A percentile compares a stretch with the other conserved stretches of the same genome.
Conservation (phyloP, 2,888 invertebrate genomes). For the Hydraecia micacea region DNA sequence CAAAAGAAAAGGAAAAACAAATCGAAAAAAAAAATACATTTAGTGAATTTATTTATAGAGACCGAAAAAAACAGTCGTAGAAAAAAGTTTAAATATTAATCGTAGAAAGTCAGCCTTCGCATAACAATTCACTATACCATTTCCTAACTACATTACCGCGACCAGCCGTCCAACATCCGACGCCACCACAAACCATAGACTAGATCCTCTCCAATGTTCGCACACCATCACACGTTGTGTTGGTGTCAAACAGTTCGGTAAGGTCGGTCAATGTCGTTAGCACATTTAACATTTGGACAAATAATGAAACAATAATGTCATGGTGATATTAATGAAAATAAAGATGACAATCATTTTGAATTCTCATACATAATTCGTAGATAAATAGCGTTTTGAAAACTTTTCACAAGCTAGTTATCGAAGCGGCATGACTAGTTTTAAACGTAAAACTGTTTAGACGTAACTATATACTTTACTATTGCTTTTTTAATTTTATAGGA, state of each 20-base stretch:
- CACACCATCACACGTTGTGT: constrained; percentile 4
- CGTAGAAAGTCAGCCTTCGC: constrained; percentile 85
- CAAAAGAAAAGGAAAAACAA: constrained; percentile 53
- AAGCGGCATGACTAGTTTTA: constrained; percentile 78
- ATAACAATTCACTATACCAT: constrained; percentile 78
- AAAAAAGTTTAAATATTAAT: constrained; percentile 76
- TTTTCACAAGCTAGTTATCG: constrained; percentile 67
- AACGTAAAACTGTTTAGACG: constrained; percentile 70
- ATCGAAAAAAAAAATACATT: constrained; percentile 57
- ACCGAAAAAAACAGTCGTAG: constrained; percentile 68
- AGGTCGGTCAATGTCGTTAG: constrained; percentile 55
- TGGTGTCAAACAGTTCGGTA: constrained; percentile 37
- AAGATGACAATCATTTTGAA: constrained; percentile 60
- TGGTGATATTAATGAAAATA: constrained; percentile 66
- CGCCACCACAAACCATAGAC: constrained; percentile 64
- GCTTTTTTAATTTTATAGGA: constrained; percentile 58
- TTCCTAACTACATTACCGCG: constrained; percentile 73
- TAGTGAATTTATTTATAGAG: constrained; percentile 64
- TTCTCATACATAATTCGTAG: constrained; percentile 61
- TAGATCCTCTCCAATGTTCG: constrained; percentile 54
- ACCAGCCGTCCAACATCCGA: constrained; percentile 51
- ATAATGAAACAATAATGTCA: constrained; percentile 65
- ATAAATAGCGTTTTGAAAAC: constrained; percentile 59
- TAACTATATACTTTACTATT: constrained; percentile 58
- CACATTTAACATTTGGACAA: constrained; percentile 55